phyloP scores from a whole-genome alignment of 2,888 invertebrate genomes.

The Pherbina coryleti region DNA sequence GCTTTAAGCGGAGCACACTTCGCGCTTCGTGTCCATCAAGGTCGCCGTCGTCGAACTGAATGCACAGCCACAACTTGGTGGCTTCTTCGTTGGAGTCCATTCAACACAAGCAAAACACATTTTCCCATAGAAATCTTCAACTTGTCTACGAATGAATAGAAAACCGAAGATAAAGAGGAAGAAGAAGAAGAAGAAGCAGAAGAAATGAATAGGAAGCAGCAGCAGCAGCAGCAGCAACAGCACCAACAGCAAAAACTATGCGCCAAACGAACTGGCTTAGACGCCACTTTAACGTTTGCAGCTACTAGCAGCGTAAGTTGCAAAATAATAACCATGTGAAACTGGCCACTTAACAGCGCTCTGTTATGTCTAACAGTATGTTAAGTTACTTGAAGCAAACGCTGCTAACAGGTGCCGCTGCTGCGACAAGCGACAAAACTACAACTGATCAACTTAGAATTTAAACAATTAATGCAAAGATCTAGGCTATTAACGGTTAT shows the following conservation, averaged over 20 bases:
- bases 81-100: conserved; percentile 53
- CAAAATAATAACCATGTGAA: too few species aligned
- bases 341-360: not conserved
- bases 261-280: not conserved
- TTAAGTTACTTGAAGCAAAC: not conserved
- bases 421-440: not conserved
- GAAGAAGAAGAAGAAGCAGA: conserved; percentile 8
- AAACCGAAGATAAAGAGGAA: conserved; percentile 1
- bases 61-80: conserved; percentile 52
- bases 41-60: conserved; percentile 69
- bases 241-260: not conserved
- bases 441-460: not conserved
- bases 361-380: not conserved
- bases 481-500: too few species aligned
- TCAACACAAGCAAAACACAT: conserved; percentile 29
- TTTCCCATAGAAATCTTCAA: conserved; percentile 41
- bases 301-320: too few species aligned
- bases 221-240: not conserved
- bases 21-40: conserved; percentile 70
- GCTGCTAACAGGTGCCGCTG: not conserved
- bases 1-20: conserved; percentile 44
- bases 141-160: conserved; percentile 33
- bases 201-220: too few species aligned
- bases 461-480: not conserved
- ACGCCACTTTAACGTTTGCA: not conserved